A percentile compares a stretch with the other conserved stretches of the same genome.
Evolutionary conservation across 2,888 invertebrate species (phyloP).

Genomic region (Megalurothrips usitatus): DNA sequence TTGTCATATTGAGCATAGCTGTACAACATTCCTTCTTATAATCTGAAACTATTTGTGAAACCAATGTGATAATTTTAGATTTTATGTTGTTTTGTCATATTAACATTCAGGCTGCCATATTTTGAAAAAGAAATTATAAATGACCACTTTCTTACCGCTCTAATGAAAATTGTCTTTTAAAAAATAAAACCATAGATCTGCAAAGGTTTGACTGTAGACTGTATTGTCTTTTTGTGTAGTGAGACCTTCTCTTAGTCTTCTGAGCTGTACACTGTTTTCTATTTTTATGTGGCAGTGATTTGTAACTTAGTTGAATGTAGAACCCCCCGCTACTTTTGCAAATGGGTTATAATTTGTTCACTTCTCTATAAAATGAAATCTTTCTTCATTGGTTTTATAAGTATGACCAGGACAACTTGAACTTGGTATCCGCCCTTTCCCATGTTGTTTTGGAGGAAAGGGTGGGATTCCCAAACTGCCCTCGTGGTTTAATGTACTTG

Average conservation of each 20-base stretch:
- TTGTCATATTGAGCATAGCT: background rate
- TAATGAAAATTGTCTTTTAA: background rate
- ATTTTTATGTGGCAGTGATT: too few species aligned
- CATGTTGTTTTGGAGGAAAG: background rate
- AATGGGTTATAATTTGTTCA: background rate
- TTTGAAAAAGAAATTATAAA: background rate
- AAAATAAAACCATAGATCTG: too few species aligned
- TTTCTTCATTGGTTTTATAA: background rate
- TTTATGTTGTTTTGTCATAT: background rate
- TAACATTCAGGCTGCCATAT: constrained; percentile 6
- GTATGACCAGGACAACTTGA: background rate
- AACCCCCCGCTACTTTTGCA: background rate
- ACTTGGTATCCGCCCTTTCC: background rate
- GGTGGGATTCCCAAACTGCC: background rate
- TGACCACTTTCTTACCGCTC: background rate
- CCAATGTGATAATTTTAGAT: constrained; percentile 5
- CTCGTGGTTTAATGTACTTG: background rate
- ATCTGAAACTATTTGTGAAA: background rate
- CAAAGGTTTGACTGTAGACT: too few species aligned
- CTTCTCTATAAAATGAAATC: background rate
- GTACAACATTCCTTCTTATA: background rate
- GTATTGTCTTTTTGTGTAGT: too few species aligned
- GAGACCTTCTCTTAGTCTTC: too few species aligned
- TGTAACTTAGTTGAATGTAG: too few species aligned
- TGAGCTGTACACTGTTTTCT: too few species aligned